Base-by-base conservation (phyloP, 2,888 invertebrate genomes). In the Epirrita christyi region DNA sequence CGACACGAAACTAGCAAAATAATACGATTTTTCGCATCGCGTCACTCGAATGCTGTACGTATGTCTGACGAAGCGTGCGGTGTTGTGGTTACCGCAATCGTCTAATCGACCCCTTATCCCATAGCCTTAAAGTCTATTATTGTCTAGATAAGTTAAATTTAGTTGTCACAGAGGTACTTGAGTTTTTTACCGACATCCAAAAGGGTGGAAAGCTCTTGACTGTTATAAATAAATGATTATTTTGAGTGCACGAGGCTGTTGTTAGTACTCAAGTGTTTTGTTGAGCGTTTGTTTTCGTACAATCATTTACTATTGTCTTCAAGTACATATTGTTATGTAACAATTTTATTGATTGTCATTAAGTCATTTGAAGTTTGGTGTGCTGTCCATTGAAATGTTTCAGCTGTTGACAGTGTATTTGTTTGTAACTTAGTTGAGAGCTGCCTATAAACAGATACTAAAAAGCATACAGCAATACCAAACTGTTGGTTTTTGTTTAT, bases 221-320 rank as follows among this genome's bases (percentile, higher is more conserved):
- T 69, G 68, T 63, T 64, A 61, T 64, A 71, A 72, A 71, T 65
- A 70, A 69, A 70, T 69, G 44, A 63, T 68, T 66, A 63, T 69
- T 66, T 67, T 55, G 60, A 63, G 61, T 57, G 59, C 56, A 41
- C 53, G 49, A 63, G 40, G 57, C 57, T 43, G 57, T 61, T 61
- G 60, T 64, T 51, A 38, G 34, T 47, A 42, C 36, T 59, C 49
- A 53, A 64, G 59, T 58, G 59, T 57, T 57, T 55, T 61, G 59
- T 59, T 51, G 45, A 55, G 57, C 48, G 50, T 63, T 64, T 64
- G 62, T 59, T 62, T 59, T 49, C 41, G 29, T 49, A 48, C 50
- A 59, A 62, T 57, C 38, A 60, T 62, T 64, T 56, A 28, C 64
- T 55, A 61, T 66, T 63, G 61, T 61, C 53, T 48, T 50, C 44